These are phyloP conservation scores for Cheirogaleus major DNA, from an alignment of 2,797 vertebrate species.

Conservation along the genomic window DNA sequence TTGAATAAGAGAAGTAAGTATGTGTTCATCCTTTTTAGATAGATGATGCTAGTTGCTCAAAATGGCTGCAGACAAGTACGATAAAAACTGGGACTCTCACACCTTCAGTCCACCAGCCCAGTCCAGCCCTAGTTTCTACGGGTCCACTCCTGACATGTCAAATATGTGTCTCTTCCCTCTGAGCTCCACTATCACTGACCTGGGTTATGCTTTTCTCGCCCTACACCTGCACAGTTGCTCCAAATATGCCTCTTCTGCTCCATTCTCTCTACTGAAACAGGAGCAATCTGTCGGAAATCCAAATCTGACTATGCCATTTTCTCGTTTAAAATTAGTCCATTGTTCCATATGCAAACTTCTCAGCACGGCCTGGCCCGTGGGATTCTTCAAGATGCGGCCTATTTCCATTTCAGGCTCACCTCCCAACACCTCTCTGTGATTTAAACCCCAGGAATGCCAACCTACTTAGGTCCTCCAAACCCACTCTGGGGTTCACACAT, in stretches of 20 bases:
- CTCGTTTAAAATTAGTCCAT: neutral
- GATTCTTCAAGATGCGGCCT: neutral
- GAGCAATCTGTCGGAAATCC: neutral
- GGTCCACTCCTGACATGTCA: neutral
- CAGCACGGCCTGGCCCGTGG: accelerated
- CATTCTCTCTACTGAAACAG: neutral
- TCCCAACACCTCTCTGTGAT: neutral
- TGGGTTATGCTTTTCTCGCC: neutral
- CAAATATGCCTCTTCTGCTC: neutral
- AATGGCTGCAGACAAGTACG: neutral
- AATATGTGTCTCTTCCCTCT: too few relatives aligned
- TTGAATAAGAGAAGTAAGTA: neutral
- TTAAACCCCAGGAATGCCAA: neutral
- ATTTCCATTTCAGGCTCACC: neutral
- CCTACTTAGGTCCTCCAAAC: neutral
- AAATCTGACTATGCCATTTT: neutral
- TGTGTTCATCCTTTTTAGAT: neutral
- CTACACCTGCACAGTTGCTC: neutral
- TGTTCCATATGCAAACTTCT: neutral
- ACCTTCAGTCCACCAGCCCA: neutral
- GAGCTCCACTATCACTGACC: neutral
- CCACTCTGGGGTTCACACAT: too few relatives aligned
- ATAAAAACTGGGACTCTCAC: neutral
- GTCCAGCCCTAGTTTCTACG: neutral
- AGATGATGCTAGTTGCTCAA: neutral